Base-by-base conservation (phyloP, 2,113 vertebrate genomes). In the Gymnorhina tibicen region DNA sequence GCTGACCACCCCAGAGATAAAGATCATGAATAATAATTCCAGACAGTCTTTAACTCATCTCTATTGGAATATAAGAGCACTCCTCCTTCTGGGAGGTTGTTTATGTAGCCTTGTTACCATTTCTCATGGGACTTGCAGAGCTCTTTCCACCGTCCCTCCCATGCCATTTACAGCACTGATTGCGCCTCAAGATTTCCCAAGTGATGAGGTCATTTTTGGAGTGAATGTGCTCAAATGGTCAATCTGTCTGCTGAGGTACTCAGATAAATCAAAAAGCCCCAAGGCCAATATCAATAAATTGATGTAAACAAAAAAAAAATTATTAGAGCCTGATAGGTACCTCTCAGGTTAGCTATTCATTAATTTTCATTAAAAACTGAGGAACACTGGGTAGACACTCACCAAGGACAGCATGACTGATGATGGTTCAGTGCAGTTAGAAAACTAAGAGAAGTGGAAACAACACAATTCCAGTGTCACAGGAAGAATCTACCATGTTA, bases 121-220 rank as follows among this genome's bases (percentile, higher is more conserved):
- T 96, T 97, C 87, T 97, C 89, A 82, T 66, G n/a, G 72, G 74
- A 94, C 88, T 86, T 96, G 81, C 30, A 85, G 68, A 63, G 27
- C 20, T 93, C 50, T 87, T 87, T 76, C 63, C 59, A 72, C 37
- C 10, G 41, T 32, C 21, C 56, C 39, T 28, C 12, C 24, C 39
- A 33, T 2, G 6, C 27, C 30, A 18, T 26, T 85, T 78, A 27
- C 16, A 35, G 27, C 13, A 39, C 41, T 76, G n/a, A 56, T 41
- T 46, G 32, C 8, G 17, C 50, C 80, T 87, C 55, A 75, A 62
- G 59, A 86, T 89, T 94, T 91, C 77, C 62, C 52, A 81, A 62
- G 66, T 60, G 78, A 92, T 60, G 41, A 94, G 37, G 46, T 80
- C 33, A 46, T 74, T 97, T 95, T 93, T 53, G 70, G 80, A 70